Evolutionary conservation across 1,140 invertebrate species (phyloP).

Genomic region (Araneus ventricosus): DNA sequence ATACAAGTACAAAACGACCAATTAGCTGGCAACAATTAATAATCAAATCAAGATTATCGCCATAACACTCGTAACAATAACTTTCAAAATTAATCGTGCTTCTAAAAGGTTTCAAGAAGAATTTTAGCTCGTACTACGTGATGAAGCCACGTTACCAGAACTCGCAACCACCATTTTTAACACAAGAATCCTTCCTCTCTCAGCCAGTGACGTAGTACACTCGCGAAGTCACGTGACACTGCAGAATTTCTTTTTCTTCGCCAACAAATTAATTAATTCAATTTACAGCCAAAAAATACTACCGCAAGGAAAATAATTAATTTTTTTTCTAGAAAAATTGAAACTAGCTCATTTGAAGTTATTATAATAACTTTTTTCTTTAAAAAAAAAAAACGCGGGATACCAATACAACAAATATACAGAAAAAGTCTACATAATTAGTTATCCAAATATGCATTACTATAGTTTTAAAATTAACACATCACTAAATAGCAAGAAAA

Average conservation of each 20-base stretch:
- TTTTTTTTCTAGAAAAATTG: too few species aligned
- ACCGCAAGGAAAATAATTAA: too few species aligned
- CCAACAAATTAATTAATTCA: neutral
- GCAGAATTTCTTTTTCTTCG: slow-evolving; percentile 9
- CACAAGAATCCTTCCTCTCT: slow-evolving; percentile 37
- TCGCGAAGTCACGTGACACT: slow-evolving; percentile 56
- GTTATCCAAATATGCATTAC: too few species aligned
- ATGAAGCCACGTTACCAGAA: slow-evolving; percentile 62
- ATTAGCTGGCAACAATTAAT: neutral
- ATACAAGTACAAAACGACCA: neutral
- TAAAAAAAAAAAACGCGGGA: too few species aligned
- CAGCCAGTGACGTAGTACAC: slow-evolving; percentile 32
- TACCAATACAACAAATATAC: too few species aligned
- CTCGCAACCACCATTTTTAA: slow-evolving; percentile 36
- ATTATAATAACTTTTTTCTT: too few species aligned
- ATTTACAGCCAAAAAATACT: too few species aligned
- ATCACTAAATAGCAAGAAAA: too few species aligned
- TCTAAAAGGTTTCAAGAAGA: neutral
- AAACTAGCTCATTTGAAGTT: too few species aligned
- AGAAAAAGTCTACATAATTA: too few species aligned
- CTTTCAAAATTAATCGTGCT: neutral
- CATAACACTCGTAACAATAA: neutral
- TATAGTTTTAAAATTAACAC: too few species aligned
- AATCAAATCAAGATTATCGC: neutral
- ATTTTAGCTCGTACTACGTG: neutral